Evolutionary conservation across 1,140 invertebrate species (phyloP).

Genomic region (Acromyrmex charruanus): DNA sequence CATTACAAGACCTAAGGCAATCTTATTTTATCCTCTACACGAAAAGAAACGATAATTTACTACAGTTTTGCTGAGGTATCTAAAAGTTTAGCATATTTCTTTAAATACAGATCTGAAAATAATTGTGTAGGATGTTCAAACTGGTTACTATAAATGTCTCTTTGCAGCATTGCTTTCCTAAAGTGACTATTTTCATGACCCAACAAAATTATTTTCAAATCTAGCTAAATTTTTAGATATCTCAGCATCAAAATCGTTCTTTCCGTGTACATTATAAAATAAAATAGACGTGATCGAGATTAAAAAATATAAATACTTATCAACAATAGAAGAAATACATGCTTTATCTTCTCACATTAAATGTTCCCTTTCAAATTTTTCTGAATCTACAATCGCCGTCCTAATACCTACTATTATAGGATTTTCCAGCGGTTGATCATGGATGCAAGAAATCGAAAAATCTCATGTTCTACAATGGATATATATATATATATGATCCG

Average conservation of each 20-base stretch:
- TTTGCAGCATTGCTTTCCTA: no score
- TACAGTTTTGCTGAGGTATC: no score
- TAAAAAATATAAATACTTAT: not conserved
- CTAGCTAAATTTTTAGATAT: no score
- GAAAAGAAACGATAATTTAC: no score
- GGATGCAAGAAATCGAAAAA: constrained; percentile 36
- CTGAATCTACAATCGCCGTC: not conserved
- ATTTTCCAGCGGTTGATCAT: constrained; percentile 40
- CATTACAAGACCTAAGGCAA: not conserved
- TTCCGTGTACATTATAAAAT: not conserved
- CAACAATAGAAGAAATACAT: not conserved
- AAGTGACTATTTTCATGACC: no score
- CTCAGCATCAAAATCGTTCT: no score
- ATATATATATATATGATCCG: constrained; percentile 67
- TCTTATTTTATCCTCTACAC: constrained; percentile 10
- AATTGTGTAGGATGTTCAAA: no score
- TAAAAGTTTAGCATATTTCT: no score
- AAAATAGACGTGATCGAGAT: not conserved
- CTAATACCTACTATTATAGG: constrained; percentile 4
- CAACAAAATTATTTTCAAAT: no score
- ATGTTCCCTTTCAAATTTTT: not conserved
- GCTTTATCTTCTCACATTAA: not conserved
- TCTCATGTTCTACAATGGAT: not conserved
- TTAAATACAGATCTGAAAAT: no score
- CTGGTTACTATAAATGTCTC: no score